Evolutionary conservation across 2,888 invertebrate species (phyloP), one percentile per base, ranked within the genome.

Genomic region (Drosophila meridiana): DNA sequence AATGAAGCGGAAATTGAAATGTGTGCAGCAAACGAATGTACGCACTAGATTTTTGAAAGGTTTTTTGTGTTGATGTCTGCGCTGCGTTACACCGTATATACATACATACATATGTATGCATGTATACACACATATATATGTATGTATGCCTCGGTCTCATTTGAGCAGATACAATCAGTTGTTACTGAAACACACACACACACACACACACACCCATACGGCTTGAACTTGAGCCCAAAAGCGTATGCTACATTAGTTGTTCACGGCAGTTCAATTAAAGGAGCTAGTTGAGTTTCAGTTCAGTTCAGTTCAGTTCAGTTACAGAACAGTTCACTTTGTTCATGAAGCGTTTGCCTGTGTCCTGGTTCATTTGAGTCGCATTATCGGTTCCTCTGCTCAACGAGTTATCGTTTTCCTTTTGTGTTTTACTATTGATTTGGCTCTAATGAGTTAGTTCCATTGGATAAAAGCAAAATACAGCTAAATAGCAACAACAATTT

Each of bases 1-100:
- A 87, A 84, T 84, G 84, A 85, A 84, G 87, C 87, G 84, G 85
- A 84, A 84, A 84, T 87, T 84, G 80, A 85, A 84, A 87, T 85
- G 80, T 80, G 72, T 69, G 73, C 69, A 48, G 62, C 76, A 73
- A 79, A 71, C 76, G 85, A 73, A 80, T 80, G 73, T 65, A 59
- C 76, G 71, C 61, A 53, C 79, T 82, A 73, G 66, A 88, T 78
- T 79, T 83, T 82, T 87, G 88, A 83, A 83, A 83, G 82, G 82
- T 73, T 83, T 83, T 88, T 85, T 88, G 76, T 87, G 86, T 83
- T 61, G 72, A 82, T 73, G 72, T 71, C 76, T 67, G 68, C 62
- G 4, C 32, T 73, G 34, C 52, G 59, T 50, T 65, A 47, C 9
- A 13, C 4, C 20, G 20, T 20, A 20, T 20, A 26, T 2, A 13